These are phyloP conservation scores for Limenitis camilla DNA, from an alignment of 2,888 invertebrate species.

Conservation along the genomic window DNA sequence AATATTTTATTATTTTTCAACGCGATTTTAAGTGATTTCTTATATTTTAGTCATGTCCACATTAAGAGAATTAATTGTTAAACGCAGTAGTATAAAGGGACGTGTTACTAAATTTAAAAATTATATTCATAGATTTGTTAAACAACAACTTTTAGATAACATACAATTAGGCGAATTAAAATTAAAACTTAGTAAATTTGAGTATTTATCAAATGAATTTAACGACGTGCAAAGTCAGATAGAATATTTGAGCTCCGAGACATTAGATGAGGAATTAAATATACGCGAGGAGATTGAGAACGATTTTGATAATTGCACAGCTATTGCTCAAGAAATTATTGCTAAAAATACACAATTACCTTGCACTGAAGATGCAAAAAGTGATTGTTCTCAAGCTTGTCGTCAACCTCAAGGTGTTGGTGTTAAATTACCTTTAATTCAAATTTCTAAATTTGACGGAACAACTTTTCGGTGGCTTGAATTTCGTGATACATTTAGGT, in stretches of 20 bases:
- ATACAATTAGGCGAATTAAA: not conserved
- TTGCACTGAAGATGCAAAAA: not conserved
- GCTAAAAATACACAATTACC: not conserved
- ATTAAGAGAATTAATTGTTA: not conserved
- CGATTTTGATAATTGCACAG: not conserved
- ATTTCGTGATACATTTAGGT: no score
- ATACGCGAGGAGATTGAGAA: not conserved
- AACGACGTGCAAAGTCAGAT: not conserved
- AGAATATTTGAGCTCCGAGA: not conserved
- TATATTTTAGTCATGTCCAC: no score
- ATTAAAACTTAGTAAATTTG: not conserved
- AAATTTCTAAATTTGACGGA: conserved; percentile 18
- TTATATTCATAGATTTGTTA: not conserved
- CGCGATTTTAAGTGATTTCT: no score
- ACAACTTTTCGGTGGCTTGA: conserved; percentile 19
- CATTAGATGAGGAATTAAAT: not conserved
- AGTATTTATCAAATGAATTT: not conserved
- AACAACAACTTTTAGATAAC: no score
- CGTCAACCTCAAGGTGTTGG: not conserved
- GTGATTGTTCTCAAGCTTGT: not conserved
- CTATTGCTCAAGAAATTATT: not conserved
- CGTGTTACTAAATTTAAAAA: conserved; percentile 8
- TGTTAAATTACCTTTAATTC: conserved; percentile 16
- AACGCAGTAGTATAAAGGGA: conserved; percentile 1
- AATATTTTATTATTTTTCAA: no score